These are phyloP conservation scores for Andrena cerasifolii DNA, from an alignment of 1,140 invertebrate genomes.

Conservation along the genomic window DNA sequence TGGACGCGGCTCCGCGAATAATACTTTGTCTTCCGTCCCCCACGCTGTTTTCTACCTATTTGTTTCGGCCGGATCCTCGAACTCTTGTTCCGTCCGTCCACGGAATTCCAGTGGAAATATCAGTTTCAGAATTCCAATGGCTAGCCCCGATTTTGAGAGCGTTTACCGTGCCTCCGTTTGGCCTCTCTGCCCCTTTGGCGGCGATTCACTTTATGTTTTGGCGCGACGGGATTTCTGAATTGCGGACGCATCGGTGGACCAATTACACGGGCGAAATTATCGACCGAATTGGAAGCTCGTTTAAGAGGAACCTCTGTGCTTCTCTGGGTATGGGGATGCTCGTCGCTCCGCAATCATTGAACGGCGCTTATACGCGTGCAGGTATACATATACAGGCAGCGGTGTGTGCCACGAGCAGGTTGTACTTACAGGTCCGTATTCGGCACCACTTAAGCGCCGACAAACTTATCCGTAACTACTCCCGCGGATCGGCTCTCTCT, in stretches of 20 bases:
- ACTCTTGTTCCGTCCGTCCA: conserved; percentile 5
- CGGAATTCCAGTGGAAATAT: conserved; percentile 13
- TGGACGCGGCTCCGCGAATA: conserved; percentile 2
- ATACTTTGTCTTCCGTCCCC: conserved; percentile 45
- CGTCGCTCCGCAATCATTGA: too few species aligned
- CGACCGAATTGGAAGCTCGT: not conserved
- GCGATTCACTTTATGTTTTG: too few species aligned
- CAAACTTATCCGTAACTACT: conserved; percentile 61
- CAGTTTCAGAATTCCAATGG: not conserved
- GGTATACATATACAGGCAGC: not conserved
- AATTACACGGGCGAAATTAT: conserved; percentile 24
- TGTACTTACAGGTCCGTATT: conserved; percentile 61
- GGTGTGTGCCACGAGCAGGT: conserved; percentile 31
- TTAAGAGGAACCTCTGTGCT: too few species aligned
- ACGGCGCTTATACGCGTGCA: too few species aligned
- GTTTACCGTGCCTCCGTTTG: not conserved
- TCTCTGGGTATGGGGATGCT: too few species aligned
- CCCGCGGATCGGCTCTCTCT: conserved; percentile 43
- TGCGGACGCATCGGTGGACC: conserved; percentile 3
- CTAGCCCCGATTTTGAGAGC: too few species aligned
- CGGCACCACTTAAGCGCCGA: conserved; percentile 65
- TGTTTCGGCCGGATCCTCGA: conserved; percentile 29
- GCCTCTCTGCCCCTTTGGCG: too few species aligned
- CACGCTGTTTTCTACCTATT: conserved; percentile 50
- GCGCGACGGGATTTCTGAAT: not conserved